Conservation (phyloP, 2,888 invertebrate genomes). For the Sipha maydis region DNA sequence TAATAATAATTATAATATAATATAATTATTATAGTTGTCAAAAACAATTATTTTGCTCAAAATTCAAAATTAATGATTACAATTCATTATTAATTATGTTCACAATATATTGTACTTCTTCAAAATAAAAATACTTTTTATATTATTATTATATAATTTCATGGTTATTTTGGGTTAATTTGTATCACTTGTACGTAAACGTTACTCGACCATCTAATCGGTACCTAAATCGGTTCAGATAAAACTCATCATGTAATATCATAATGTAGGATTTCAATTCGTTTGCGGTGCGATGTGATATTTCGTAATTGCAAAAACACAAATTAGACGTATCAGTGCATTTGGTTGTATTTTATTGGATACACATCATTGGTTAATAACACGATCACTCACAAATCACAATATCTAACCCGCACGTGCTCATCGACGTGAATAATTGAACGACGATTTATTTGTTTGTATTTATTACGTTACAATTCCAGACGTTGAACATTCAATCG, state of each 20-base stretch:
- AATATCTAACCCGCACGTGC: neutral
- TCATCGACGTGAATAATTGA: neutral
- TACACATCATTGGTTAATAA: neutral
- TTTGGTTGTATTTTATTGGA: neutral
- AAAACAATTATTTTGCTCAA: no score
- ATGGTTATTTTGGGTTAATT: no score
- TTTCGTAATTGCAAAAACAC: neutral
- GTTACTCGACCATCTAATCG: no score
- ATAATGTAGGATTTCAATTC: neutral
- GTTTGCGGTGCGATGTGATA: neutral
- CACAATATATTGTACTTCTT: no score
- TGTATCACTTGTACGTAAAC: no score
- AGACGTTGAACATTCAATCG: neutral
- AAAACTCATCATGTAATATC: neutral
- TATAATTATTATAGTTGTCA: no score
- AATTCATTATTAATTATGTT: no score
- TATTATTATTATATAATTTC: no score
- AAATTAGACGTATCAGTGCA: neutral
- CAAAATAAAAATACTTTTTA: no score
- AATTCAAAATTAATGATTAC: no score
- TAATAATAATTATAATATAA: no score
- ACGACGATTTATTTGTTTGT: neutral
- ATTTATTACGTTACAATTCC: neutral
- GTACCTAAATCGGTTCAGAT: no score
- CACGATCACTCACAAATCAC: neutral